Evolutionary conservation across 2,797 vertebrate genomes (phyloP), one percentile per base, ranked within the genome.

Genomic region (Mormyrops boulengeri): DNA sequence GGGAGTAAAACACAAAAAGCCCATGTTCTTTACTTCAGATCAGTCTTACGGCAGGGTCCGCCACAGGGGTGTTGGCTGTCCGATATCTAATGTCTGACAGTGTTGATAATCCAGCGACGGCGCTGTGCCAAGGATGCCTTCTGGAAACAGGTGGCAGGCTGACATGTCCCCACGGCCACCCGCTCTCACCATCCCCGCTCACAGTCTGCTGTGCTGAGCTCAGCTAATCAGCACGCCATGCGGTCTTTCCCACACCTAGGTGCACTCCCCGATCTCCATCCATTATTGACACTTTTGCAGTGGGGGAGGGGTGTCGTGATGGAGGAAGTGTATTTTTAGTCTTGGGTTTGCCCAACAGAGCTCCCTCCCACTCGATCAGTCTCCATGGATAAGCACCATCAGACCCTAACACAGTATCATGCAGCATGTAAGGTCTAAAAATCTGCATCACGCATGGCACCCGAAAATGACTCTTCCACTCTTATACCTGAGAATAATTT

Each of bases 81-180:
- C 22, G 9, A 66, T 57, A 88, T 69, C 26, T n/a, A 50, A 88
- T 88, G 55, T 57, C 30, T 34, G 9, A 34, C 73, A 73, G 88
- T 11, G 22, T 26, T 66, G 60, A 66, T 66, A 66, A 26, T 34
- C 50, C 88, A n/a, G 52, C 4, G 41, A 22, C 26, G 50, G 11
- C 8, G 50, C 3, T 5, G 69, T 82, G 66, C 11, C 49, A 34
- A 11, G 30, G 26, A 8, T 5, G 73, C 49, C 66, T 57, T 77
- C 8, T 17, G 14, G 49, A 2, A 80, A 88, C 88, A 88, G 88
- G 88, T 88, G 88, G 66, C 49, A n/a, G 55, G 4, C 49, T 47
- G 3, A 14, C n/a, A 22, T 22, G 19, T 69, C 62, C 11, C 62
- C 26, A 14, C 4, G 11, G 30, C 30, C 69, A 17, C 69, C 69